Conservation (phyloP, 2,113 vertebrate genomes). For the Hippolais icterina region DNA sequence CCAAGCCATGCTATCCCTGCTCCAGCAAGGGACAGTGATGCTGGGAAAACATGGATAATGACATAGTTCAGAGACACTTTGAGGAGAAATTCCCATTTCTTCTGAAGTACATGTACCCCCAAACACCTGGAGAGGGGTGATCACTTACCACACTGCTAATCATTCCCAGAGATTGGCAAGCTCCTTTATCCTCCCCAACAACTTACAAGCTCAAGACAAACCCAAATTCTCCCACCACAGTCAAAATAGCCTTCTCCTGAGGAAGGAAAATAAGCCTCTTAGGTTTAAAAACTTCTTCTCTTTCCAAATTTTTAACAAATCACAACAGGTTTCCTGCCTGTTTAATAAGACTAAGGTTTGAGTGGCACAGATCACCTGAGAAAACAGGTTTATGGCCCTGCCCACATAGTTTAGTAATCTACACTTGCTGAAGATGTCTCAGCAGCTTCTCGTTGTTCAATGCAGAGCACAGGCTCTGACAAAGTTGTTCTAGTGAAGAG, state of each 20-base stretch:
- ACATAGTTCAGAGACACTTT: not conserved
- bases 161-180: not conserved
- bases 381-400: not conserved
- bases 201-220: not conserved
- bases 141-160: not conserved
- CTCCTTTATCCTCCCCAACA: not conserved
- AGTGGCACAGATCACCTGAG: not conserved
- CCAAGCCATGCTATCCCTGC: not conserved
- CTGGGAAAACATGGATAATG: not conserved
- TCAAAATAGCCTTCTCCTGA: not conserved
- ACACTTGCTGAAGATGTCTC: not conserved
- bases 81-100: not conserved
- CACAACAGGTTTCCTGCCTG: not conserved
- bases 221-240: not conserved
- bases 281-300: not conserved
- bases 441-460: not conserved
- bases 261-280: not conserved
- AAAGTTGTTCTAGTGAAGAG: not conserved
- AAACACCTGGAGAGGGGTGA: not conserved
- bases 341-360: not conserved
- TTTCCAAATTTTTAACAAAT: not conserved
- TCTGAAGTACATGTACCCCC: not conserved
- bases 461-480: not conserved
- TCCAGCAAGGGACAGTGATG: not conserved
- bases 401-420: not conserved